Base-by-base conservation (phyloP, 2,797 vertebrate species). In the Sebastes diaconus region DNA sequence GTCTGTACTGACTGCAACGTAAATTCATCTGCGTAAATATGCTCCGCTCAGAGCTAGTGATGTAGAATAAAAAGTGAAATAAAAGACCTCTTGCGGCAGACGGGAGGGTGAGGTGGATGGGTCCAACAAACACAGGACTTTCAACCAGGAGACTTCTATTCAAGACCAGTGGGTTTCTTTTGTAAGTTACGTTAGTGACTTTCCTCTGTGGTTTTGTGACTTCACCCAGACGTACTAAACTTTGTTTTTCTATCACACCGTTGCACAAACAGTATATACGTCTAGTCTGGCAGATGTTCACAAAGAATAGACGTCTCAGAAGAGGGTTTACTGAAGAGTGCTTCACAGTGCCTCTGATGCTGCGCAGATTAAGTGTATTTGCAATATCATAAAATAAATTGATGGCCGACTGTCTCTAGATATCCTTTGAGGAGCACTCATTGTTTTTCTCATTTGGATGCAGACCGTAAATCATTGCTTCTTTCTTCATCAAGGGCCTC, bases 351-450 rank as follows among this genome's bases (percentile, higher is more conserved):
- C n/a, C 10, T 60, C 13, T 61, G 69, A 81, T 68, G 71, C 52
- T 32, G 36, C 32, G 9, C 64, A 71, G 27, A 50, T 24, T 29
- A 61, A 32, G 36, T 58, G 54, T 79, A 79, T 86, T 66, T 81
- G 60, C 73, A 64, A 64, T 65, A 70, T 46, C 71, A 85, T 80
- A 64, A 83, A 84, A 84, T 46, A 77, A 75, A 79, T 69, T 79
- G 71, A 88, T 65, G 70, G 34, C 55, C 32, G 24, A 22, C 68
- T 30, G 57, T 36, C 68, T 86, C 46, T 20, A 54, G 69, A 65
- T 73, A 57, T 73, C 80, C 74, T 75, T 57, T 46, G 59, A 81
- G 83, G 67, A 39, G 11, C 16, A 2, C 66, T 87, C 22, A 0
- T 68, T 8, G 30, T 68, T 77, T 75, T 34, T 82, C 84, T 80